A percentile compares a stretch with the other conserved stretches of the same genome.
Conservation (phyloP, 2,113 vertebrate genomes). For the Natator depressus region DNA sequence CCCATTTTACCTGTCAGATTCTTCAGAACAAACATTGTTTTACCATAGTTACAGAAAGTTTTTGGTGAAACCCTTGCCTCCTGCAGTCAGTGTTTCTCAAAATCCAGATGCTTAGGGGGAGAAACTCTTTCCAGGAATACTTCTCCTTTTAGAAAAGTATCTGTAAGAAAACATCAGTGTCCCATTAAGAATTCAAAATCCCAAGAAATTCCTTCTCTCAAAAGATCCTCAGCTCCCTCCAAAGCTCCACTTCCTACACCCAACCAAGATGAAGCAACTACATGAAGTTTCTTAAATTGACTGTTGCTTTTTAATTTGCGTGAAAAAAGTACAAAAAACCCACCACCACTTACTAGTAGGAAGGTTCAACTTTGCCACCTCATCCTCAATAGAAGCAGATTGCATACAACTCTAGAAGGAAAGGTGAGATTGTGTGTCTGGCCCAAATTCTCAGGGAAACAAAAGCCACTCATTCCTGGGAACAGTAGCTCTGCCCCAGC, state of each 20-base stretch:
- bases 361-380: not conserved
- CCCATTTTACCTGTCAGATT: conserved; percentile 43
- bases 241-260: not conserved
- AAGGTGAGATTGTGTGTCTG: not conserved
- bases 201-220: not conserved
- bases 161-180: not conserved
- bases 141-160: not conserved
- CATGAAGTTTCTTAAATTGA: not conserved
- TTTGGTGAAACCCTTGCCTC: conserved; percentile 2
- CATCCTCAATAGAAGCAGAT: not conserved
- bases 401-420: not conserved
- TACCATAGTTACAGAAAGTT: conserved; percentile 38
- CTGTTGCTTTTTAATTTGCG: not conserved
- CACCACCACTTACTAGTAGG: not conserved
- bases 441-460: not conserved
- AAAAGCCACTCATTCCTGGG: not conserved
- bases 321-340: not conserved
- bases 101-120: not conserved
- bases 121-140: not conserved
- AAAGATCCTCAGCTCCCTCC: not conserved
- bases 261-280: not conserved
- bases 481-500: not conserved
- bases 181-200: not conserved
- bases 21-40: conserved; percentile 28
- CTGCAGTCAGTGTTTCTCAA: not conserved